Percentiles rank a stretch among this genome's conserved stretches.
Conservation (phyloP, 2,888 invertebrate species). For the Drosophila mimica region DNA sequence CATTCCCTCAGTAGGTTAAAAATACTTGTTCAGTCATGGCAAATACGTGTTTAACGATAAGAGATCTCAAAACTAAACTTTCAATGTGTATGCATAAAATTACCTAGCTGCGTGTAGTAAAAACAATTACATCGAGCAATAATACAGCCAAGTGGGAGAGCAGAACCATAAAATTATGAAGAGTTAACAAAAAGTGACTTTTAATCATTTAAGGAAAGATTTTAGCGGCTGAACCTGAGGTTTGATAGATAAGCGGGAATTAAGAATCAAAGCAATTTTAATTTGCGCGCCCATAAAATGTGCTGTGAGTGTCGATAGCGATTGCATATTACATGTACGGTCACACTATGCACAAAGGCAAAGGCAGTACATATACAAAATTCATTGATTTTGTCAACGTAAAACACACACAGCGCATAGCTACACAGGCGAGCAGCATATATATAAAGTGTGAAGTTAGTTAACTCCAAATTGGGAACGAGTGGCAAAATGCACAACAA, state of each 20-base stretch:
- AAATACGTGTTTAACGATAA: neutral
- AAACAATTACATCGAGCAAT: neutral
- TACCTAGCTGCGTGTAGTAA: neutral
- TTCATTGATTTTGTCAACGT: conserved; percentile 83
- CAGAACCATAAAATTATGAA: neutral
- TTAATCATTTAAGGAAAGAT: neutral
- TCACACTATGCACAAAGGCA: conserved; percentile 46
- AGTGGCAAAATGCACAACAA: conserved; percentile 41
- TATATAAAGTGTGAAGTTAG: conserved; percentile 58
- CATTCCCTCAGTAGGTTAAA: conserved; percentile 4
- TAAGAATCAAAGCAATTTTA: neutral
- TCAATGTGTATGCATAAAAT: neutral
- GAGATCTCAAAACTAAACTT: neutral
- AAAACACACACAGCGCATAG: conserved; percentile 69
- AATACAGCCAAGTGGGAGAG: neutral
- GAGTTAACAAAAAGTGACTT: neutral
- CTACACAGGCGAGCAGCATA: conserved; percentile 52
- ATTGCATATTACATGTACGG: conserved; percentile 13
- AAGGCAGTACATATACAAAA: conserved; percentile 80
- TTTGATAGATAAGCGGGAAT: neutral
- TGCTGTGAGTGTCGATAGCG: conserved; percentile 19
- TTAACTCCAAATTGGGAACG: conserved; percentile 52
- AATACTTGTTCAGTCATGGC: neutral
- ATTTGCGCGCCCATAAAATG: conserved; percentile 16
- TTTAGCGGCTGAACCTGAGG: neutral